Base-by-base conservation (phyloP, 1,140 invertebrate genomes). In the Whitmania pigra region DNA sequence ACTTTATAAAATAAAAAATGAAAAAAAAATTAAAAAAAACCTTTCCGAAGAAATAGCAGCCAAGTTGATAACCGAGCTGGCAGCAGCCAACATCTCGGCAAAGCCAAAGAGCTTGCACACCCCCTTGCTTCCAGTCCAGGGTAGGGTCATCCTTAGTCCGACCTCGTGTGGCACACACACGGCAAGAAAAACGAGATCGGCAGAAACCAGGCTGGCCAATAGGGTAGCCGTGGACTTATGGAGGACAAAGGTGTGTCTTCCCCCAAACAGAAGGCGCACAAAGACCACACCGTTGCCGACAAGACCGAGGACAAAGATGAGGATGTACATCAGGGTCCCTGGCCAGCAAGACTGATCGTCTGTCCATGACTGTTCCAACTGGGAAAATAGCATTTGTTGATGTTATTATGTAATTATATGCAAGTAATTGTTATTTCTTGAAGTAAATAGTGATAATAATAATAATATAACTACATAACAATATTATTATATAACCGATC, bases 111-210 rank as follows among this genome's bases (percentile, higher is more conserved):
- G 57, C 57, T 63, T 63, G 29, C 57, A 63, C 13, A 63, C 29
- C 11, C 9, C 9, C 4, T 18, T 4, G 22, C 22, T 25, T 31
- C 57, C 57, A 31, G 29, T 31, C 57, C 57, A 63, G 57, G 22
- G 22, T 13, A 25, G 11, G 57, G 22, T n/a, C 29, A 63, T 25
- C 13, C 57, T 13, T 0, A 25, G 57, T 11, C 57, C 57, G 22
- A 63, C 57, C 29, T 63, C 57, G 57, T 63, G 29, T 13, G 57
- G 57, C 22, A 63, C 57, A 20, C 57, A 63, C 7, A 63, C 57
- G 22, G 29, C 22, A 4, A 63, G 29, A 20, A 63, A 63, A n/a
- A 63, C 29, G 2, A 63, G 57, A n/a, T 63, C 57, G 29, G 57
- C 57, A 11, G 57, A 63, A 1, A 63, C 57, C 57, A 63, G 29